Conservation (phyloP, 2,888 invertebrate genomes). For the Temnothorax unifasciatus region DNA sequence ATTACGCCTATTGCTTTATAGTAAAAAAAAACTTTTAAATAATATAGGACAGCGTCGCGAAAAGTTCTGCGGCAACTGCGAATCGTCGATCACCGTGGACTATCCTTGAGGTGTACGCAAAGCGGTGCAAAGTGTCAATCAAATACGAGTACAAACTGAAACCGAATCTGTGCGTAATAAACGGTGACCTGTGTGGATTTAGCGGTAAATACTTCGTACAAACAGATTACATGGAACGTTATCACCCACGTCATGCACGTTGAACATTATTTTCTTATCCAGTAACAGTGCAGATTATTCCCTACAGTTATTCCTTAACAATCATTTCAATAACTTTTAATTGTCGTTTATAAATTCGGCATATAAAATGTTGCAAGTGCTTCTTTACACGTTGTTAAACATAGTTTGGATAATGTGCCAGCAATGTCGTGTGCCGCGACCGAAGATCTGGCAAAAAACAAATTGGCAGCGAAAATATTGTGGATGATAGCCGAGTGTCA, state of each 20-base stretch:
- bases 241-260: not conserved
- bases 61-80: constrained; percentile 8
- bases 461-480: constrained; percentile 70
- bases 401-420: constrained; percentile 62
- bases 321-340: constrained; percentile 7
- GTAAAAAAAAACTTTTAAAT: not conserved
- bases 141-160: constrained; percentile 64
- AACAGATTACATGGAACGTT: constrained; percentile 16
- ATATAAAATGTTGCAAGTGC: constrained; percentile 44
- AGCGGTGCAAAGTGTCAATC: constrained; percentile 66
- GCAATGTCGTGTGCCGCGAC: constrained; percentile 64
- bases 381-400: constrained; percentile 38
- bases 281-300: not conserved
- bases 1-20: not conserved
- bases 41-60: constrained; percentile 62
- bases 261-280: not conserved
- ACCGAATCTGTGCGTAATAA: constrained; percentile 63
- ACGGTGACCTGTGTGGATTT: constrained; percentile 74
- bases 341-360: constrained; percentile 8
- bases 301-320: not conserved
- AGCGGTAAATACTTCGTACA: constrained; percentile 59
- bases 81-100: constrained; percentile 61
- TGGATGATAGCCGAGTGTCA: constrained; percentile 71
- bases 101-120: constrained; percentile 73
- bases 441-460: constrained; percentile 64